Evolutionary conservation across 2,888 invertebrate species (phyloP).

Genomic region (Endomychus coccineus): DNA sequence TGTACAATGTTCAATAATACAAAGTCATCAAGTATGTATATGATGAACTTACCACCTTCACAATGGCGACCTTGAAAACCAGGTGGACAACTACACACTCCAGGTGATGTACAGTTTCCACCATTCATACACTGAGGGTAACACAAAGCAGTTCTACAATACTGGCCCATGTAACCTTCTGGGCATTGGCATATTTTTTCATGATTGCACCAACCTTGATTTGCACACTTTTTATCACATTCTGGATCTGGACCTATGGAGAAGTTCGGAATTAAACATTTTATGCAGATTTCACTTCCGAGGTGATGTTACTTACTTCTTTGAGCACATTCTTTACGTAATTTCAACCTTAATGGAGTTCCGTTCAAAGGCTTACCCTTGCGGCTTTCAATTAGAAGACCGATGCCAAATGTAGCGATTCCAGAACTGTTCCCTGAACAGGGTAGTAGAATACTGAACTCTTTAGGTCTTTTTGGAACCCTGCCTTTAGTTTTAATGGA

Average conservation of each 20-base stretch:
- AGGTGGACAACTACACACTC: conserved; percentile 78
- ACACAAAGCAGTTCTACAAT: conserved; percentile 82
- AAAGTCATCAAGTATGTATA: too few species aligned
- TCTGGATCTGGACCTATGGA: conserved; percentile 75
- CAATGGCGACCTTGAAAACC: conserved; percentile 87
- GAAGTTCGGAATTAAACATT: conserved; percentile 9
- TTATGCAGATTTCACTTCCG: conserved; percentile 14
- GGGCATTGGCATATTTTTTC: conserved; percentile 82
- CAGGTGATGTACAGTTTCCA: conserved; percentile 85
- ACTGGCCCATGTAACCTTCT: conserved; percentile 85
- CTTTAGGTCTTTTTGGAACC: conserved; percentile 81
- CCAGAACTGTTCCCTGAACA: conserved; percentile 85
- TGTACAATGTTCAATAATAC: background rate
- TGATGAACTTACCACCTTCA: conserved; percentile 73
- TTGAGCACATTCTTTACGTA: conserved; percentile 90
- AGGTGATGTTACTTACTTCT: conserved; percentile 57
- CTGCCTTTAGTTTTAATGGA: conserved; percentile 80
- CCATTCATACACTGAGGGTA: conserved; percentile 92
- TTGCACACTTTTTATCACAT: conserved; percentile 79
- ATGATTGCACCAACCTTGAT: conserved; percentile 77
- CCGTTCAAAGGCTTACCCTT: conserved; percentile 75
- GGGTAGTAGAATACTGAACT: conserved; percentile 80
- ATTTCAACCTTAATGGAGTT: conserved; percentile 76
- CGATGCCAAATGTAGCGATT: conserved; percentile 79
- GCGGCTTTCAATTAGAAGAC: conserved; percentile 73